Percentiles rank a stretch among this genome's conserved stretches.
Evolutionary conservation across 2,797 vertebrate species (phyloP).

Genomic region (Champsocephalus gunnari): DNA sequence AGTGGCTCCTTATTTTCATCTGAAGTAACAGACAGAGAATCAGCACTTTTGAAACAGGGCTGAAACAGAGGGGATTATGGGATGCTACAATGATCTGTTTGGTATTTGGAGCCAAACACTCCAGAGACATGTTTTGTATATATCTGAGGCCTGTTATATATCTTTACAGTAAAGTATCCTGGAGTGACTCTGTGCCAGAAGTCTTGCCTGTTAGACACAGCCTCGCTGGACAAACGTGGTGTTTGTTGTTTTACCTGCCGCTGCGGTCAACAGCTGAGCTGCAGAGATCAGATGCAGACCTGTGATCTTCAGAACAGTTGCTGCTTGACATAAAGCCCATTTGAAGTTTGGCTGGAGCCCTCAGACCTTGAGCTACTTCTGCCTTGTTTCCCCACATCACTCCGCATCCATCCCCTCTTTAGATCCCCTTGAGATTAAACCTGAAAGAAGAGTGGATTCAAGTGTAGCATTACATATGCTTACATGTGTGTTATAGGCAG

Average conservation of each 20-base stretch:
- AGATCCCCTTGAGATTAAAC: conserved; percentile 41
- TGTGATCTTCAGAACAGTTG: conserved; percentile 37
- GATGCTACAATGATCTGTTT: too few species aligned
- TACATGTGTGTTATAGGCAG: not conserved
- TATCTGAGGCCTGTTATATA: too few species aligned
- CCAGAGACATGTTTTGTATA: too few species aligned
- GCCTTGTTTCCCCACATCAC: conserved; percentile 30
- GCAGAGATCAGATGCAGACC: conserved; percentile 35
- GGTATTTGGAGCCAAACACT: too few species aligned
- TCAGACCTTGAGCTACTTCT: conserved; percentile 44
- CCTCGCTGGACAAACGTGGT: conserved; percentile 2
- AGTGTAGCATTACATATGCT: conserved; percentile 28
- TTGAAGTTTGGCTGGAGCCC: conserved; percentile 53
- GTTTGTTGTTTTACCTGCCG: conserved; percentile 35
- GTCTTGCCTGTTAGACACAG: not conserved
- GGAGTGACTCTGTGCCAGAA: conserved; percentile 7
- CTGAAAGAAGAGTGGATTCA: conserved; percentile 21
- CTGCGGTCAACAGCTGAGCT: conserved; percentile 33
- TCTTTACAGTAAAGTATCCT: conserved; percentile 21
- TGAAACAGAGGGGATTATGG: too few species aligned
- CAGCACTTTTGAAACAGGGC: too few species aligned
- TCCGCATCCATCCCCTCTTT: conserved; percentile 41
- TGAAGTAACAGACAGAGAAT: too few species aligned
- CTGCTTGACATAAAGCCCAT: conserved; percentile 28
- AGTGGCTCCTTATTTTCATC: too few species aligned